Evolutionary conservation across 1,140 invertebrate species (phyloP).

Genomic region (Drosophila repletoides): DNA sequence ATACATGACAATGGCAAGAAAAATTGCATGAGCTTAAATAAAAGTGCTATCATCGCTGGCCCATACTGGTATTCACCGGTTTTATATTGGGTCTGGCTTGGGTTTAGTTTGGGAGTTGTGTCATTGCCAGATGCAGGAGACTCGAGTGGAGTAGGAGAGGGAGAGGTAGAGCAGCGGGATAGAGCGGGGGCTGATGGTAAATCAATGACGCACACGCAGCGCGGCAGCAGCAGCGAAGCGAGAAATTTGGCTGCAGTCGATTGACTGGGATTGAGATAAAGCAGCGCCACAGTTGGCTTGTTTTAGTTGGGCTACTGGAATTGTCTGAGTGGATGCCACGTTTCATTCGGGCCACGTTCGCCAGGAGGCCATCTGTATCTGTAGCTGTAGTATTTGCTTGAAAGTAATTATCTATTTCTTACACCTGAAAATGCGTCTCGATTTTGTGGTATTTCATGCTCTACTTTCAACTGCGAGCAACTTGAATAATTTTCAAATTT

Average conservation of each 20-base stretch:
- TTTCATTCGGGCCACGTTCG: slow-evolving; percentile 1
- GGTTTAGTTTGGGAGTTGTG: background rate
- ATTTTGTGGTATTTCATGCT: slow-evolving; percentile 58
- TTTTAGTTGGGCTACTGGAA: slow-evolving; percentile 19
- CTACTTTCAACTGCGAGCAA: slow-evolving; percentile 52
- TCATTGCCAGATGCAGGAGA: background rate
- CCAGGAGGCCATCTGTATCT: slow-evolving; percentile 45
- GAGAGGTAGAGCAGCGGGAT: no score
- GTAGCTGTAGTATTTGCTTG: slow-evolving; percentile 3
- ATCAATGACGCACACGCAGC: slow-evolving; percentile 57
- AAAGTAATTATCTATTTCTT: slow-evolving; percentile 44
- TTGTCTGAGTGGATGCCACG: slow-evolving; percentile 49
- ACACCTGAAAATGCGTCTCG: slow-evolving; percentile 35
- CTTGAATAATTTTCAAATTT: slow-evolving; percentile 78
- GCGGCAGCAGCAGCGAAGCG: slow-evolving; percentile 12
- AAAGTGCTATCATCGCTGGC: slow-evolving; percentile 59
- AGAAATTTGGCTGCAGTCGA: slow-evolving; percentile 20
- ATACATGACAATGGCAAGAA: slow-evolving; percentile 57
- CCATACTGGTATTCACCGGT: background rate
- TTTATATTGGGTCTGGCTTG: background rate
- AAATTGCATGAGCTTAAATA: slow-evolving; percentile 60
- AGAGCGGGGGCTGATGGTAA: slow-evolving; percentile 40
- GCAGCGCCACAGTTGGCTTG: slow-evolving; percentile 57
- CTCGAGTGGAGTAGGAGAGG: no score
- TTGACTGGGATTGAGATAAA: slow-evolving; percentile 62